These are phyloP conservation scores for Steinernema carpocapsae DNA, from an alignment of 2,888 invertebrate genomes.

Conservation along the genomic window DNA sequence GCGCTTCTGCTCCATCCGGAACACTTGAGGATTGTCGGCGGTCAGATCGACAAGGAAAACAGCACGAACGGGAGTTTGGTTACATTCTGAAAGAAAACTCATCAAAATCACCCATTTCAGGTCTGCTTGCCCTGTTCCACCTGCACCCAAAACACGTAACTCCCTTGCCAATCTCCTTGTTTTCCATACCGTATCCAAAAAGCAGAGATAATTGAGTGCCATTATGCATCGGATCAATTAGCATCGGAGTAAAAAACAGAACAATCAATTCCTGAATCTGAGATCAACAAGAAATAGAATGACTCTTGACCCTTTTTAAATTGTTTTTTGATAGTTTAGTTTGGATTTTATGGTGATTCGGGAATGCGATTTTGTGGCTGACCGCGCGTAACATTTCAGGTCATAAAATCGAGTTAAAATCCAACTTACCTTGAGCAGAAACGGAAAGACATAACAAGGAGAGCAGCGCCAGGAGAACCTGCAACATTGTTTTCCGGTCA, in stretches of 20 bases:
- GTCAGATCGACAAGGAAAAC: conserved; percentile 25
- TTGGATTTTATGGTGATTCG: no score
- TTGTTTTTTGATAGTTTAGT: no score
- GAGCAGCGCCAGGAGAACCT: conserved; percentile 23
- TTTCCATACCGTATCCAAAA: neutral
- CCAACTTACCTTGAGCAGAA: conserved; percentile 1
- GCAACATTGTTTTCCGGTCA: neutral
- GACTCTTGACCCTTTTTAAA: no score
- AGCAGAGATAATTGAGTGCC: neutral
- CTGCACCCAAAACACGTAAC: no score
- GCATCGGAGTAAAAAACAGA: no score
- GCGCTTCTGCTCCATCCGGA: conserved; percentile 23
- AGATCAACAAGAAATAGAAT: no score
- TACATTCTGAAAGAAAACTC: neutral
- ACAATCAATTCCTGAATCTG: no score
- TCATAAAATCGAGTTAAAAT: no score
- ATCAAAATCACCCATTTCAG: neutral
- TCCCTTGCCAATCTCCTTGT: neutral
- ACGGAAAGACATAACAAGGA: neutral
- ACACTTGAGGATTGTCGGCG: conserved; percentile 1
- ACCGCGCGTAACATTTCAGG: no score
- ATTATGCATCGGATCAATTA: no score
- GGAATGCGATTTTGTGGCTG: no score
- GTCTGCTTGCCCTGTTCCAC: neutral
- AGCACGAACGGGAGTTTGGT: conserved; percentile 24